A percentile compares a stretch with the other conserved stretches of the same genome.
These are phyloP conservation scores for Schizothorax lantsangensis DNA, from an alignment of 2,797 vertebrate genomes.

Conservation along the genomic window DNA sequence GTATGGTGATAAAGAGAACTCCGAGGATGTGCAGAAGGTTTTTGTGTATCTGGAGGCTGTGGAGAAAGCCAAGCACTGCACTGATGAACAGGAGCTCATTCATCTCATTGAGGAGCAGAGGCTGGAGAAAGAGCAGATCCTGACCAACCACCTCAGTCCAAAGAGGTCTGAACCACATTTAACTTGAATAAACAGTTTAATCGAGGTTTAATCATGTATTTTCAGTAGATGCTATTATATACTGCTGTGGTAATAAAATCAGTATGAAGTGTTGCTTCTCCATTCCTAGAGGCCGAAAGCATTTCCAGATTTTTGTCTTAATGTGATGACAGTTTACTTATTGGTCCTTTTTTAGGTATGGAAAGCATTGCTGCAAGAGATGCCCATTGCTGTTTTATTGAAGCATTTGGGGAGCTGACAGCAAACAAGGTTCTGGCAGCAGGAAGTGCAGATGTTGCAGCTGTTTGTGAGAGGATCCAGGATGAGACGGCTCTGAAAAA, in stretches of 20 bases:
- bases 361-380: slow-evolving; percentile 90
- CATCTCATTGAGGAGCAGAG: slow-evolving; percentile 90
- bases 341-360: slow-evolving; percentile 79
- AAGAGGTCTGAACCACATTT: slow-evolving; percentile 78
- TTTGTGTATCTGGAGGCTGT: slow-evolving; percentile 89
- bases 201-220: neutral
- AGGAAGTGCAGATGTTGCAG: slow-evolving; percentile 81
- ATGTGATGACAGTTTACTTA: neutral
- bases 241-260: neutral
- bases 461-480: slow-evolving; percentile 88
- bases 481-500: slow-evolving; percentile 85
- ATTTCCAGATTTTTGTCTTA: neutral
- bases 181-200: neutral
- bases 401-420: slow-evolving; percentile 88
- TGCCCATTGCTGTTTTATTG: slow-evolving; percentile 85
- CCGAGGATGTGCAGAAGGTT: slow-evolving; percentile 84
- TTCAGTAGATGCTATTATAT: neutral
- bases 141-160: slow-evolving; percentile 90
- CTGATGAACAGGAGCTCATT: slow-evolving; percentile 89
- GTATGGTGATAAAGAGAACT: slow-evolving; percentile 85
- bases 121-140: slow-evolving; percentile 88
- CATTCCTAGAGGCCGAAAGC: neutral
- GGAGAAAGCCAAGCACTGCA: slow-evolving; percentile 89
- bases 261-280: neutral
- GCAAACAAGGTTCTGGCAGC: slow-evolving; percentile 86